Evolutionary conservation across 2,113 vertebrate genomes (phyloP).

Genomic region (Geothlypis trichas): DNA sequence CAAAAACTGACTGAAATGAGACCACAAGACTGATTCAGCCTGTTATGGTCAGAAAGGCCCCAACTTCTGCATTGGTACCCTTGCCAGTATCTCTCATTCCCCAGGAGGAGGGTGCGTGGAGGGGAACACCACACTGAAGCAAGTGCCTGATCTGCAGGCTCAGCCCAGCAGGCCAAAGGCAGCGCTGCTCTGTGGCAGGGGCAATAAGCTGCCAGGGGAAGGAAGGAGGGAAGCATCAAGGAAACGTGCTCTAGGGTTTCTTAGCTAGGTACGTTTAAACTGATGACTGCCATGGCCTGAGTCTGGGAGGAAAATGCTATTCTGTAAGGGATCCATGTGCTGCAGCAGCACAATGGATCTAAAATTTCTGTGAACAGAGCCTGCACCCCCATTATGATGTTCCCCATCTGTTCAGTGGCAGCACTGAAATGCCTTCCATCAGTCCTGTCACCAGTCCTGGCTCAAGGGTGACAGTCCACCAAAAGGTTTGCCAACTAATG

Average conservation of each 20-base stretch:
- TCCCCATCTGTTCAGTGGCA: background rate
- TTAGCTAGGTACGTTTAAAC: background rate
- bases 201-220: background rate
- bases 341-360: background rate
- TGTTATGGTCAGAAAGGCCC: background rate
- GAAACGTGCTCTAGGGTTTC: background rate
- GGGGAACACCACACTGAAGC: background rate
- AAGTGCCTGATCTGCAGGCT: background rate
- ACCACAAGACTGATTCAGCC: background rate
- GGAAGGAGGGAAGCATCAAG: background rate
- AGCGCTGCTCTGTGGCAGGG: rapidly evolving
- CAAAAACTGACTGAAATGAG: background rate
- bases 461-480: background rate
- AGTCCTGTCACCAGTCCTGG: background rate
- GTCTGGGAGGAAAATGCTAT: background rate
- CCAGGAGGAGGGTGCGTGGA: background rate
- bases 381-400: background rate
- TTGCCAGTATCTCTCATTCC: background rate
- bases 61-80: background rate
- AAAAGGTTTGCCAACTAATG: background rate
- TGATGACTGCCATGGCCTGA: background rate
- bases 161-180: background rate
- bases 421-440: background rate
- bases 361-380: background rate
- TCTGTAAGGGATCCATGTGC: background rate